Evolutionary conservation across 2,113 vertebrate genomes (phyloP).

Genomic region (Xenus cinereus): DNA sequence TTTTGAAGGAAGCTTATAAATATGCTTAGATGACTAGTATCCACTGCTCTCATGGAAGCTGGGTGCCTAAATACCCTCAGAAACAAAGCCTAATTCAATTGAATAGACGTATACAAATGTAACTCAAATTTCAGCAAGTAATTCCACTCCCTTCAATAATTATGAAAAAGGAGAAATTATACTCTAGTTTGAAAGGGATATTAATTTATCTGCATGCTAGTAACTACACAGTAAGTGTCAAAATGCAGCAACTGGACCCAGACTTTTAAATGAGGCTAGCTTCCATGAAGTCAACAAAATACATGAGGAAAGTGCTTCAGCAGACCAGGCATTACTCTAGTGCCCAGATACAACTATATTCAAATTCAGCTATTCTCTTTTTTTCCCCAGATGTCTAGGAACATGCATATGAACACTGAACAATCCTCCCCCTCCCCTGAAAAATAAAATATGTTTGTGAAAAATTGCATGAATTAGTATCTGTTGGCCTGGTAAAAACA

Average conservation of each 20-base stretch:
- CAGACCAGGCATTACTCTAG: neutral
- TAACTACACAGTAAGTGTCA: neutral
- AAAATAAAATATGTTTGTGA: neutral
- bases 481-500: neutral
- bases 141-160: neutral
- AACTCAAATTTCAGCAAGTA: neutral
- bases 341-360: fast-evolving
- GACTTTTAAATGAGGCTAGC: neutral
- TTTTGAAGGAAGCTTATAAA: neutral
- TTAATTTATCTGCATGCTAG: neutral
- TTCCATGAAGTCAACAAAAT: neutral
- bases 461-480: neutral
- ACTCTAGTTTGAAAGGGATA: neutral
- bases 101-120: neutral
- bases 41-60: neutral
- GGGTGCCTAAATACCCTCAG: neutral
- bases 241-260: neutral
- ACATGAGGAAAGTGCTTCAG: neutral
- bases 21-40: neutral
- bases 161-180: neutral
- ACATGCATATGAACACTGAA: neutral
- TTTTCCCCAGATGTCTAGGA: neutral
- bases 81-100: neutral
- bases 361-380: neutral
- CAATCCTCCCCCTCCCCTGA: fast-evolving